Percentiles rank a stretch among this genome's conserved stretches.
Evolutionary conservation across 2,113 vertebrate genomes (phyloP).

Genomic region (Motacilla tschutschensis): DNA sequence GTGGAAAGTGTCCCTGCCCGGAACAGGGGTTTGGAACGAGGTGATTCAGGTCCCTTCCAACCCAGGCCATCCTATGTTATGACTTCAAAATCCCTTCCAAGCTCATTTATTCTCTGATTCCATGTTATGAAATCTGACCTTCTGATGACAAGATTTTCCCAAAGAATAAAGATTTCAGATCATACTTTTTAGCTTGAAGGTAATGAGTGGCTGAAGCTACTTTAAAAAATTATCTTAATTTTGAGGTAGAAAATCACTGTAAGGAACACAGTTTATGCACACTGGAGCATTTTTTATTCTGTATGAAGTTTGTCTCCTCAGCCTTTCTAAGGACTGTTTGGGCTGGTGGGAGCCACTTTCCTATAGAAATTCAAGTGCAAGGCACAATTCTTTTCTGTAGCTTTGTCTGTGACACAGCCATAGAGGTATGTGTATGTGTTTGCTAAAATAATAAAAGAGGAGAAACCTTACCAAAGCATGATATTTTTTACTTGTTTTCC

Average conservation of each 20-base stretch:
- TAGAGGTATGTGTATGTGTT: background rate
- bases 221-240: background rate
- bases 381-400: background rate
- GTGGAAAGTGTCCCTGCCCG: background rate
- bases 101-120: background rate
- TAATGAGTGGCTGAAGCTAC: background rate
- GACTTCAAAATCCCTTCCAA: background rate
- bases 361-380: background rate
- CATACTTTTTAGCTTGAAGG: background rate
- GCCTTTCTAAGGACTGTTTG: background rate
- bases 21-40: fast-evolving
- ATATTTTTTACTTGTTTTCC: background rate
- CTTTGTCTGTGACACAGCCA: background rate
- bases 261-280: background rate
- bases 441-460: background rate
- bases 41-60: background rate
- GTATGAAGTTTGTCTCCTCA: background rate
- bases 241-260: background rate
- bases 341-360: background rate
- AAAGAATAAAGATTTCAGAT: background rate
- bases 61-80: background rate
- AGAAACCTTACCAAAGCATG: background rate
- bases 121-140: background rate
- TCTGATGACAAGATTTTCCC: background rate
- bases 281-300: background rate